Conservation (phyloP, 2,888 invertebrate genomes). For the Suillia variegata region DNA sequence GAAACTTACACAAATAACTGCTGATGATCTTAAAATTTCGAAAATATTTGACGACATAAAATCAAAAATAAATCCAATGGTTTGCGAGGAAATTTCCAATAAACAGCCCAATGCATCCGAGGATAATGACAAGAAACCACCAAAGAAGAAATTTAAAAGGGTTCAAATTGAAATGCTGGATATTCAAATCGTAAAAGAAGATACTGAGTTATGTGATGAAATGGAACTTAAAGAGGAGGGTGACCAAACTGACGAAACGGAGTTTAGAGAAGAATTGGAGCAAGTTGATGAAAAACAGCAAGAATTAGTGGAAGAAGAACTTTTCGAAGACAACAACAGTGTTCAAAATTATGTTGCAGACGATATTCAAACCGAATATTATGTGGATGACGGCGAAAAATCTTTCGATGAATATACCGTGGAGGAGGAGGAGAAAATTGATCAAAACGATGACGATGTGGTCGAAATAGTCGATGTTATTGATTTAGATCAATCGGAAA, state of each 20-base stretch:
- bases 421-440: too few relatives aligned
- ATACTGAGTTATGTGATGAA: not conserved
- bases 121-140: not conserved
- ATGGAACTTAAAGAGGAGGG: not conserved
- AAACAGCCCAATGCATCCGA: not conserved
- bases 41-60: slow-evolving; percentile 11
- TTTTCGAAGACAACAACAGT: not conserved
- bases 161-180: not conserved
- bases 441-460: not conserved
- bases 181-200: slow-evolving; percentile 17
- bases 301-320: too few relatives aligned
- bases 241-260: not conserved
- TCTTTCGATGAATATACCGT: too few relatives aligned
- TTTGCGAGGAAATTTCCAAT: slow-evolving; percentile 5
- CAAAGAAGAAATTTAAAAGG: not conserved
- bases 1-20: not conserved
- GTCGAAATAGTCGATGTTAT: not conserved
- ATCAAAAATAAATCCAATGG: slow-evolving; percentile 7
- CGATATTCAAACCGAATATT: too few relatives aligned
- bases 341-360: too few relatives aligned
- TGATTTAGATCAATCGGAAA: not conserved
- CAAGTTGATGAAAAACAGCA: too few relatives aligned
- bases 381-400: too few relatives aligned
- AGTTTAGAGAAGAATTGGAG: not conserved
- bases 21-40: not conserved